phyloP scores from a whole-genome alignment of 2,113 vertebrate species.

The Heteronetta atricapilla region DNA sequence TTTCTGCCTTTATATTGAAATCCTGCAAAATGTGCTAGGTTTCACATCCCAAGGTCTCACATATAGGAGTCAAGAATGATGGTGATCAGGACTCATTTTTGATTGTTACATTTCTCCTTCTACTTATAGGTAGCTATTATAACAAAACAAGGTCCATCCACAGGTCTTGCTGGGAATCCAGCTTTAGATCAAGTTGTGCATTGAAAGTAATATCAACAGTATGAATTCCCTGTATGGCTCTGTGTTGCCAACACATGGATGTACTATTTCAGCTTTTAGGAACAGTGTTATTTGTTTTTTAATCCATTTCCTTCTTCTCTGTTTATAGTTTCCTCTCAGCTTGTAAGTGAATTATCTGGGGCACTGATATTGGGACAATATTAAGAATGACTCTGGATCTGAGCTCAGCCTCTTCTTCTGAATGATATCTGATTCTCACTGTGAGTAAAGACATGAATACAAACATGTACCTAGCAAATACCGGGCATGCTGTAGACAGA shows the following conservation, averaged over 20 bases:
- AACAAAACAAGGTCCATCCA: not conserved
- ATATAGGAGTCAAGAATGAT: not conserved
- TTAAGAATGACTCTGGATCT: not conserved
- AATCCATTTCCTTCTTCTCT: not conserved
- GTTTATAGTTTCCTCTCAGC: not conserved
- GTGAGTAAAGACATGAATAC: not conserved
- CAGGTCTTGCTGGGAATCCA: accelerated
- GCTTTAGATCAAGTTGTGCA: not conserved
- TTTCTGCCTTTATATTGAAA: not conserved
- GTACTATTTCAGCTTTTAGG: not conserved
- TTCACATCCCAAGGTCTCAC: not conserved
- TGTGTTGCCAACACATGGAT: not conserved
- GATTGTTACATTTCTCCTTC: not conserved
- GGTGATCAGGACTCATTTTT: not conserved
- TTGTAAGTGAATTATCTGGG: not conserved
- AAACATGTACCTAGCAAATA: not conserved
- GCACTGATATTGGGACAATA: not conserved
- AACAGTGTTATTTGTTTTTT: no score
- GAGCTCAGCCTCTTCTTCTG: not conserved
- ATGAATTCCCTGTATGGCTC: not conserved
- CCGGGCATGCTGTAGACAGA: not conserved
- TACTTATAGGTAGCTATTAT: not conserved
- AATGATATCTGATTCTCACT: not conserved
- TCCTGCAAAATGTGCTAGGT: not conserved
- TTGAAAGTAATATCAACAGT: not conserved